phyloP scores from a whole-genome alignment of 1,140 invertebrate genomes.

The Frieseomelitta varia region DNA sequence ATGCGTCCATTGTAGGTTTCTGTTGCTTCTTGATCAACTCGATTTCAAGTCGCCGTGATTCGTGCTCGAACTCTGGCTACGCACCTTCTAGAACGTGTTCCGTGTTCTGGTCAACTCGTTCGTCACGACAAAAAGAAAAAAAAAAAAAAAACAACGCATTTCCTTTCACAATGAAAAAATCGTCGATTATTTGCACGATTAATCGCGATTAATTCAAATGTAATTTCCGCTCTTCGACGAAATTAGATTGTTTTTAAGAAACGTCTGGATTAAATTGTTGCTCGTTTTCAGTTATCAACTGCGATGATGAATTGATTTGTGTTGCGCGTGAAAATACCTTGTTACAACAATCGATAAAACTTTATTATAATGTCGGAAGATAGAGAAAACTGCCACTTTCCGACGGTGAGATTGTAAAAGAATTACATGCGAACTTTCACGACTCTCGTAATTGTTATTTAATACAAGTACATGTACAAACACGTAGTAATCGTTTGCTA shows the following conservation, averaged over 20 bases:
- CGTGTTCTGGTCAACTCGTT: not conserved
- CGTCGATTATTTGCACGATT: not conserved
- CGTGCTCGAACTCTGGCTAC: not conserved
- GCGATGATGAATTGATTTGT: too few species aligned
- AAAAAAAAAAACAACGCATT: not conserved
- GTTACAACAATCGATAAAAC: not conserved
- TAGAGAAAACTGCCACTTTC: not conserved
- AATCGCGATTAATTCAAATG: not conserved
- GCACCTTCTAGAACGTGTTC: not conserved
- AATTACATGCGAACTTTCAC: not conserved
- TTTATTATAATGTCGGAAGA: not conserved
- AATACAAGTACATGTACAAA: not conserved
- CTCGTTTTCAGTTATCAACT: too few species aligned
- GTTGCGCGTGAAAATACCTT: too few species aligned
- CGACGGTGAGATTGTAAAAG: not conserved
- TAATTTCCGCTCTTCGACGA: not conserved
- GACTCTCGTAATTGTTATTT: not conserved
- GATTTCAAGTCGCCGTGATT: conserved; percentile 9
- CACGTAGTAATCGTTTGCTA: not conserved
- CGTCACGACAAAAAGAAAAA: not conserved
- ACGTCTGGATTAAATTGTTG: not conserved
- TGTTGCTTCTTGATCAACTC: conserved; percentile 39
- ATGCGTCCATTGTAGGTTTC: conserved; percentile 71
- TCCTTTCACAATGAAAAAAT: not conserved
- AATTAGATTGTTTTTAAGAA: not conserved